phyloP scores from a whole-genome alignment of 2,888 invertebrate species.

The Poecilobothrus nobilitatus region DNA sequence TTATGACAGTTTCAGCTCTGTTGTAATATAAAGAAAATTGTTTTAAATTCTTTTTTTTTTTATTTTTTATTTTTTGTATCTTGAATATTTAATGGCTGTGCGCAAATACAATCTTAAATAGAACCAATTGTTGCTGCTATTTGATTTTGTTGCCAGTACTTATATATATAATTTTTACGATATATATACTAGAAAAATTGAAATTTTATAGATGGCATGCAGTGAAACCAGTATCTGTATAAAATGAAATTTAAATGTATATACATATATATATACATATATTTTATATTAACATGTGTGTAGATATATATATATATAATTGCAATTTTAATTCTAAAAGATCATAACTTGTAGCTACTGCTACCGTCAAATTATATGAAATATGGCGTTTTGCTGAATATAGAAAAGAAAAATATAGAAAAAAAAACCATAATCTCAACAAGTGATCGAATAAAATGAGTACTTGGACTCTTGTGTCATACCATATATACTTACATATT shows the following conservation, averaged over 20 bases:
- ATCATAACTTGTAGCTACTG: slow-evolving; percentile 4
- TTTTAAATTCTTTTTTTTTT: background rate
- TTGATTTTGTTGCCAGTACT: too few relatives aligned
- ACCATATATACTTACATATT: background rate
- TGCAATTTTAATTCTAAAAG: background rate
- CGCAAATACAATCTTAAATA: background rate
- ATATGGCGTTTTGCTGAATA: background rate
- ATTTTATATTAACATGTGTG: too few relatives aligned
- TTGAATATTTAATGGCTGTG: background rate
- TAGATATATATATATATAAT: background rate
- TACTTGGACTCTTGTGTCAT: background rate
- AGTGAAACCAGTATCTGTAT: too few relatives aligned
- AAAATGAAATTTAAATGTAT: too few relatives aligned
- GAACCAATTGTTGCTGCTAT: too few relatives aligned
- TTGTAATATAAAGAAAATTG: background rate
- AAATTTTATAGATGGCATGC: background rate
- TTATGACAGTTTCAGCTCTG: background rate
- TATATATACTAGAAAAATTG: background rate
- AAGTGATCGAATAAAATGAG: background rate
- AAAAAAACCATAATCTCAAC: too few relatives aligned
- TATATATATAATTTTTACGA: background rate
- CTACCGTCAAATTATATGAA: background rate
- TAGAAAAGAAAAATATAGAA: too few relatives aligned
- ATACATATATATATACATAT: too few relatives aligned
- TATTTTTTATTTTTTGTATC: background rate